phyloP scores from a whole-genome alignment of 2,113 vertebrate species.

The Spermophilus dauricus region DNA sequence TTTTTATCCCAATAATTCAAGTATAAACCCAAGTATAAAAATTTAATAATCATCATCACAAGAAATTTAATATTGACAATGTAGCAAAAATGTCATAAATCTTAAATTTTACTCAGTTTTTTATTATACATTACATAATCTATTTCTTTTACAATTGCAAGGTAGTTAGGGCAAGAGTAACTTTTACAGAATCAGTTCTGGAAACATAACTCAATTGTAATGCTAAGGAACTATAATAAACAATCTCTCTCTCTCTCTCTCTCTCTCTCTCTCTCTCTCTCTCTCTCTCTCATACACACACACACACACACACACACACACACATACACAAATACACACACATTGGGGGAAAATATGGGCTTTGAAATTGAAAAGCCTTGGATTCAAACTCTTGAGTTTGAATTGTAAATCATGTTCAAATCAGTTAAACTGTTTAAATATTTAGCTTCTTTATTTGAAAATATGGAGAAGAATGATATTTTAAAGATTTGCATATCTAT shows the following conservation, averaged over 20 bases:
- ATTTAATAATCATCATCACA: neutral
- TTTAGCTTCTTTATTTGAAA: neutral
- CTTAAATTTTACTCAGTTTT: neutral
- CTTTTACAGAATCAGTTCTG: neutral
- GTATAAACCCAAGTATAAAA: neutral
- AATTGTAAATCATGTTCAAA: neutral
- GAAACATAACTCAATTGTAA: neutral
- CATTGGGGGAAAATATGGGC: neutral
- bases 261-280: no score
- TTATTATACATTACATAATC: neutral
- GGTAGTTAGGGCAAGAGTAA: neutral
- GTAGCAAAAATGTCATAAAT: neutral
- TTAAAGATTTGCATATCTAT: neutral
- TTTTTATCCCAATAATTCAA: neutral
- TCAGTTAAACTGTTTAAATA: neutral
- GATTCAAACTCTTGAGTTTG: neutral
- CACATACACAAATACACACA: neutral
- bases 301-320: neutral
- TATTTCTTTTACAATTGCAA: neutral
- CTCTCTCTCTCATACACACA: no score
- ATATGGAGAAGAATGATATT: neutral
- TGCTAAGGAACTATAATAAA: neutral
- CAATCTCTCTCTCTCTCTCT: neutral
- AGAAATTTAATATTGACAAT: neutral
- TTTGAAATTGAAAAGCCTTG: neutral